Conservation (phyloP, 2,797 vertebrate species). For the Mormyrops boulengeri region DNA sequence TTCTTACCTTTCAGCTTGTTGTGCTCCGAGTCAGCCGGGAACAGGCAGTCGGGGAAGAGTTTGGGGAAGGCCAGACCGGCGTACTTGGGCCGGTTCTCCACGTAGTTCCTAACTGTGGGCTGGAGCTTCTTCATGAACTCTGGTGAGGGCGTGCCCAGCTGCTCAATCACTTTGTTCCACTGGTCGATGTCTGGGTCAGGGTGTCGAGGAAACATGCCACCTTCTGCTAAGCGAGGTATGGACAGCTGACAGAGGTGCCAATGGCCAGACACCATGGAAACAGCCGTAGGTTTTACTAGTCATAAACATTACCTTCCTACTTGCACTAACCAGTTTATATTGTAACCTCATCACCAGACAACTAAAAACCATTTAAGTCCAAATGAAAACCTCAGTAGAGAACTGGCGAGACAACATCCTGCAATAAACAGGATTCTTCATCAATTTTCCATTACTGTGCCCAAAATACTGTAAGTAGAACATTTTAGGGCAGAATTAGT, state of each 20-base stretch:
- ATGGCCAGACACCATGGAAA: not conserved
- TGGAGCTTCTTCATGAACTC: conserved; percentile 99
- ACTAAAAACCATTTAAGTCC: not conserved
- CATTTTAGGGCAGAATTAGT: not conserved
- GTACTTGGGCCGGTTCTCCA: conserved; percentile 96
- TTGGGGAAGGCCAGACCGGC: conserved; percentile 96
- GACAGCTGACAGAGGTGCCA: not conserved
- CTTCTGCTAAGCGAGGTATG: not conserved
- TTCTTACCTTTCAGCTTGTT: conserved; percentile 98
- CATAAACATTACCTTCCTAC: not conserved
- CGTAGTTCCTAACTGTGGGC: conserved; percentile 96
- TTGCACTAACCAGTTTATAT: not conserved
- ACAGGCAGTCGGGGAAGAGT: conserved; percentile 96
- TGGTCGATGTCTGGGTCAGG: conserved; percentile 88
- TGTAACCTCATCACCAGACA: not conserved
- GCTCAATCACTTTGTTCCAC: conserved; percentile 99
- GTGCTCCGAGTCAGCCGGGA: conserved; percentile 98
- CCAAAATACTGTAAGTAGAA: not conserved
- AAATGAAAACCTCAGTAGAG: not conserved
- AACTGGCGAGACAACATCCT: not conserved
- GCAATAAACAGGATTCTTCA: not conserved
- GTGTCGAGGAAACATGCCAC: not conserved
- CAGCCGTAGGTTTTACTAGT: not conserved
- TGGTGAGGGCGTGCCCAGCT: conserved; percentile 88
- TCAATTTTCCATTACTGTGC: not conserved